phyloP scores from a whole-genome alignment of 2,797 vertebrate genomes.

The Zenarchopterus dispar region DNA sequence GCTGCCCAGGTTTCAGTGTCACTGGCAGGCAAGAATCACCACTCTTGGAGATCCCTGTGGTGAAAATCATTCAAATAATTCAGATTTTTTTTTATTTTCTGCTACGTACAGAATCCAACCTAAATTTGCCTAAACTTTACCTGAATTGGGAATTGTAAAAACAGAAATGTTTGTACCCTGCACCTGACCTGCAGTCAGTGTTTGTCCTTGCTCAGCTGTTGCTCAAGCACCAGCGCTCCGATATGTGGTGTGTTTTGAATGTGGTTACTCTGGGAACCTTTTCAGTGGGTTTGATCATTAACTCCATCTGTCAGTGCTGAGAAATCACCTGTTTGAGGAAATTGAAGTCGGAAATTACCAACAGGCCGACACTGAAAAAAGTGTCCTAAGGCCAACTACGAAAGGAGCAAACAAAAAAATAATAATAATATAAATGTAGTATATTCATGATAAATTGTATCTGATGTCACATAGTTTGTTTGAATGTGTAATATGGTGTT shows the following conservation, averaged over 20 bases:
- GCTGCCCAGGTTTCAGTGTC: conserved; percentile 64
- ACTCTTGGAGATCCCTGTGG: conserved; percentile 29
- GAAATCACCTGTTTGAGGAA: conserved; percentile 44
- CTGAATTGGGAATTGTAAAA: neutral
- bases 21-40: conserved; percentile 48
- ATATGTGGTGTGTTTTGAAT: conserved; percentile 59
- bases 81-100: neutral
- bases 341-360: conserved; percentile 14
- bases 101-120: neutral
- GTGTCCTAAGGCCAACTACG: too few species aligned
- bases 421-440: too few species aligned
- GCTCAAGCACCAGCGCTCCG: conserved; percentile 39
- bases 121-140: neutral
- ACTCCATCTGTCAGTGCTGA: conserved; percentile 57
- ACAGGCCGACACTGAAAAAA: conserved; percentile 9
- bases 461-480: too few species aligned
- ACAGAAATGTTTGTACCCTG: neutral
- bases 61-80: conserved; percentile 19
- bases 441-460: too few species aligned
- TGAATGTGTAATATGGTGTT: neutral
- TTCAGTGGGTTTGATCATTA: conserved; percentile 77
- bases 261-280: conserved; percentile 68
- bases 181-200: conserved; percentile 20
- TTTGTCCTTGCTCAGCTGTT: conserved; percentile 28
- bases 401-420: too few species aligned